Evolutionary conservation across 2,797 vertebrate species (phyloP).

Genomic region (Gymnothorax javanicus): DNA sequence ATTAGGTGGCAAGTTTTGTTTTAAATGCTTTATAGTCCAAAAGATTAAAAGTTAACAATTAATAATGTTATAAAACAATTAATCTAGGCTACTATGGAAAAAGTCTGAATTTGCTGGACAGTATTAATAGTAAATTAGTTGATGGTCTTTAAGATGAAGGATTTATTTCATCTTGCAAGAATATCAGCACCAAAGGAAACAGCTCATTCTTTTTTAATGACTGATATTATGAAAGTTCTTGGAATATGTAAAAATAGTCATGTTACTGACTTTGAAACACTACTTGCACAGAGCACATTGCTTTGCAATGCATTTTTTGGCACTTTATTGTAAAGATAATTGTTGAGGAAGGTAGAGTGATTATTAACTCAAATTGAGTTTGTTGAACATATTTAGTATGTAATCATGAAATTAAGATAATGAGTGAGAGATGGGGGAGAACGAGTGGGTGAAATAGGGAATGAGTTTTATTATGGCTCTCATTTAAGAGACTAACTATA

Average conservation of each 20-base stretch:
- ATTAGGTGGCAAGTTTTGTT: background rate
- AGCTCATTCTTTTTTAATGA: background rate
- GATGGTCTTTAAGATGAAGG: background rate
- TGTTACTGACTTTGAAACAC: background rate
- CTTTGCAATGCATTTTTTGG: constrained; percentile 4
- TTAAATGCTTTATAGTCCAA: background rate
- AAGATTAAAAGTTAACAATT: background rate
- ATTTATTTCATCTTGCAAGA: background rate
- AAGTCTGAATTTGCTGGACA: background rate
- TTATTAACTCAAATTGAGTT: background rate
- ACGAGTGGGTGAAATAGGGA: background rate
- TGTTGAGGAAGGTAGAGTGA: background rate
- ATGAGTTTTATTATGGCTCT: background rate
- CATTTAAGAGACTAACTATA: background rate
- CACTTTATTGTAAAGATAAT: background rate
- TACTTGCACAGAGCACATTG: background rate
- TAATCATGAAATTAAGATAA: background rate
- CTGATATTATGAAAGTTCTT: background rate
- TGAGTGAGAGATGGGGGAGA: background rate
- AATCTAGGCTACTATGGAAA: background rate
- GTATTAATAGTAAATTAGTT: background rate
- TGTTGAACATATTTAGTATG: background rate
- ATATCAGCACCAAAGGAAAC: background rate
- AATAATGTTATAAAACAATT: background rate
- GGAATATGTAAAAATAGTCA: background rate